Conservation (phyloP, 2,113 vertebrate genomes). For the Etheostoma cragini region DNA sequence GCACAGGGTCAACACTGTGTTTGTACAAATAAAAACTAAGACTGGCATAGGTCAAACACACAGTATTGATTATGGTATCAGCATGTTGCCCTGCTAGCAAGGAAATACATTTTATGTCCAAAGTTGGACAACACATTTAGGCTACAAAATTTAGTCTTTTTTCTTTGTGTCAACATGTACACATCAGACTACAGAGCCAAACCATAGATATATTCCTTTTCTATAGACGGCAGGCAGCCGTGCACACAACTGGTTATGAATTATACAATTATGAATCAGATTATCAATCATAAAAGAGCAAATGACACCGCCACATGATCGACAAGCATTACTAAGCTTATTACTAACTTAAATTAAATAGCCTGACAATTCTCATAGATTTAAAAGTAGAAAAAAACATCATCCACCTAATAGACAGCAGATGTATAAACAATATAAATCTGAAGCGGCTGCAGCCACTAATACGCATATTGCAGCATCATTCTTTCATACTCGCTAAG, state of each 20-base stretch:
- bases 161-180: neutral
- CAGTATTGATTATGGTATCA: conserved; percentile 27
- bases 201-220: neutral
- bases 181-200: neutral
- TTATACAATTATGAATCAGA: too few species aligned
- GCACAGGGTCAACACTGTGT: neutral
- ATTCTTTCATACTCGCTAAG: too few species aligned
- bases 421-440: too few species aligned
- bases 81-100: conserved; percentile 1
- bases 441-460: too few species aligned
- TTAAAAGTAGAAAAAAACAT: too few species aligned
- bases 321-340: neutral
- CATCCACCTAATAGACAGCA: too few species aligned
- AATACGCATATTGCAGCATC: too few species aligned
- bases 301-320: neutral
- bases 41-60: conserved; percentile 10
- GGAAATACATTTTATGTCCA: conserved; percentile 20
- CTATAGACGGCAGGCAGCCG: neutral
- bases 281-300: too few species aligned
- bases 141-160: neutral
- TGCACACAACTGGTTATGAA: neutral
- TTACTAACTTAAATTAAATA: neutral
- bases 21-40: conserved; percentile 29
- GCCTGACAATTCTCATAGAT: too few species aligned
- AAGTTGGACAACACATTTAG: too few species aligned